These are phyloP conservation scores for Periparus ater DNA, from an alignment of 2,797 vertebrate species.

Conservation along the genomic window DNA sequence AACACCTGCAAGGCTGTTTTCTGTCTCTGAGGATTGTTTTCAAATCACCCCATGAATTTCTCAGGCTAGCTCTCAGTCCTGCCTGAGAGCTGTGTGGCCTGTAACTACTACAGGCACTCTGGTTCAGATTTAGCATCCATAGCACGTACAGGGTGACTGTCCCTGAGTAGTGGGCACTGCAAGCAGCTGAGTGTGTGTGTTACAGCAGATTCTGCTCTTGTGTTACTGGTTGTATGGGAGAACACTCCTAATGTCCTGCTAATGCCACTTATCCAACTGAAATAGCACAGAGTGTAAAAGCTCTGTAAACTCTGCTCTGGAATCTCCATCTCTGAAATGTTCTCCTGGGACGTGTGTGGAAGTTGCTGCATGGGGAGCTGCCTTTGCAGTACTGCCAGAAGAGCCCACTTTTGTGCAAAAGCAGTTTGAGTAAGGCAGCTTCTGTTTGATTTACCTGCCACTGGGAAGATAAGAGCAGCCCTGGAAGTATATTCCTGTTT, in stretches of 20 bases:
- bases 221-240: not conserved
- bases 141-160: not conserved
- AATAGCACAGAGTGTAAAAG: not conserved
- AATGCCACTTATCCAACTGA: not conserved
- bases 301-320: not conserved
- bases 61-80: no score
- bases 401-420: not conserved
- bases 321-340: not conserved
- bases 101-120: no score
- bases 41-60: no score
- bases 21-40: no score
- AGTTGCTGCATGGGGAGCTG: not conserved
- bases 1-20: no score
- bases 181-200: no score
- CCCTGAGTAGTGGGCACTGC: not conserved
- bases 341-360: not conserved
- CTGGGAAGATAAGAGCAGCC: not conserved
- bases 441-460: not conserved
- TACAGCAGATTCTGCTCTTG: not conserved
- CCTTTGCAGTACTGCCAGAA: not conserved
- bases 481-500: not conserved
- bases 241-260: not conserved
- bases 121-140: no score
- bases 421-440: not conserved
- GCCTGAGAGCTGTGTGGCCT: no score